These are phyloP conservation scores for Drosophila littoralis DNA, from an alignment of 1,140 invertebrate genomes.

Conservation along the genomic window DNA sequence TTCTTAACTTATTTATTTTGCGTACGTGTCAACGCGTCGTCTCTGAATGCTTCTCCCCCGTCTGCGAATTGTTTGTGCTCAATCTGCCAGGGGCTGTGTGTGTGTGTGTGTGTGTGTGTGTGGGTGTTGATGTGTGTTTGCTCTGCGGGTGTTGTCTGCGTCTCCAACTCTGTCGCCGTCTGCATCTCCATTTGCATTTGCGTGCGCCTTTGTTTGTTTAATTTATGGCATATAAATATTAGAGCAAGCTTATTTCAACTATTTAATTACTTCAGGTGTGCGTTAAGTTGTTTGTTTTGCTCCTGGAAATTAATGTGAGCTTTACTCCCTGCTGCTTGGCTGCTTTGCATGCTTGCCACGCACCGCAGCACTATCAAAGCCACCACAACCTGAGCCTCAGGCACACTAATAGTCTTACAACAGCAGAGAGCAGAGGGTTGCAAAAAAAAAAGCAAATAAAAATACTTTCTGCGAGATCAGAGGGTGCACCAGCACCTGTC, in stretches of 20 bases:
- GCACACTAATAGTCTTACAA: slow-evolving; percentile 38
- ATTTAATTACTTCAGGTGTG: slow-evolving; percentile 79
- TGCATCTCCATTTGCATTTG: slow-evolving; percentile 18
- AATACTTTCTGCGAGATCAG: slow-evolving; percentile 16
- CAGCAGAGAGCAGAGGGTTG: slow-evolving; percentile 4
- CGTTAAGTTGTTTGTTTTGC: slow-evolving; percentile 30
- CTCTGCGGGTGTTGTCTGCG: slow-evolving; percentile 12
- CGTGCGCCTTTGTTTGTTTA: slow-evolving; percentile 67
- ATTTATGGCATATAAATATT: slow-evolving; percentile 81
- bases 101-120: neutral
- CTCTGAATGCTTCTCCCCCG: slow-evolving; percentile 21
- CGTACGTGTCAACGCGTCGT: slow-evolving; percentile 76
- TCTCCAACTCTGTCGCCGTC: neutral
- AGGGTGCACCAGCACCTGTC: neutral
- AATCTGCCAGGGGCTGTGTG: slow-evolving; percentile 13
- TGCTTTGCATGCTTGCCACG: neutral
- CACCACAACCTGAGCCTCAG: slow-evolving; percentile 5
- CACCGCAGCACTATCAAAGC: neutral
- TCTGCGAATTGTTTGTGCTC: slow-evolving; percentile 5
- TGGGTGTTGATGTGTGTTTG: neutral
- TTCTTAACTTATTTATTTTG: slow-evolving; percentile 82
- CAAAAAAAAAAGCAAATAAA: neutral
- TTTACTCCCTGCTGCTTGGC: slow-evolving; percentile 1
- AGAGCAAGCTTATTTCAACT: slow-evolving; percentile 77
- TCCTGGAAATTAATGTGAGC: slow-evolving; percentile 20